Conservation (phyloP, 1,140 invertebrate genomes). For the Galleria mellonella region DNA sequence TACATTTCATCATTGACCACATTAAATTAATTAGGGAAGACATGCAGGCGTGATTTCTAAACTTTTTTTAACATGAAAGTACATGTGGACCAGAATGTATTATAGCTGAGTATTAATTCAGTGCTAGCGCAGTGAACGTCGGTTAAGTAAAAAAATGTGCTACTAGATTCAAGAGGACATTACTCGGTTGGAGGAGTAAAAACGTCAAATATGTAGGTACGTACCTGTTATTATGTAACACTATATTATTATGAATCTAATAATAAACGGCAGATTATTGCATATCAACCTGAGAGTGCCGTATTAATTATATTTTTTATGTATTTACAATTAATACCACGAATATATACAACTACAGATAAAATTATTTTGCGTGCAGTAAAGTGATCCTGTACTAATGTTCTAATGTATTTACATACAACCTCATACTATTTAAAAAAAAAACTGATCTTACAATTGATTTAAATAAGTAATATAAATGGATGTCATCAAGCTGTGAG, state of each 20-base stretch:
- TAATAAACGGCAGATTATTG: neutral
- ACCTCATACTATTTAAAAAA: neutral
- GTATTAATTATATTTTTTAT: neutral
- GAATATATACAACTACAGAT: neutral
- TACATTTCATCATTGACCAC: neutral
- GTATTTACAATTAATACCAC: neutral
- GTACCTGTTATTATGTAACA: too few species aligned
- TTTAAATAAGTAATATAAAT: neutral
- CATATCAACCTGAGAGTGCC: neutral
- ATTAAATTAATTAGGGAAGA: constrained; percentile 1
- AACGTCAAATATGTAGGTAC: too few species aligned
- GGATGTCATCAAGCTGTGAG: neutral
- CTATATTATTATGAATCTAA: too few species aligned
- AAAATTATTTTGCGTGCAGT: neutral
- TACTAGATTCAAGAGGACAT: too few species aligned
- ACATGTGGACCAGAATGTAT: too few species aligned
- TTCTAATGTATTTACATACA: constrained; percentile 3
- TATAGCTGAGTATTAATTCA: too few species aligned
- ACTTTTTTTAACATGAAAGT: too few species aligned
- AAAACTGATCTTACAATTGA: neutral
- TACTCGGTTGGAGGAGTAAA: too few species aligned
- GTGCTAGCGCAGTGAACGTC: too few species aligned
- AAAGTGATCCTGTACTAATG: constrained; percentile 1
- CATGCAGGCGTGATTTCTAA: neutral
- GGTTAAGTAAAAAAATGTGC: too few species aligned